Evolutionary conservation across 1,140 invertebrate genomes (phyloP).

Genomic region (Ptiloglossa arizonensis): DNA sequence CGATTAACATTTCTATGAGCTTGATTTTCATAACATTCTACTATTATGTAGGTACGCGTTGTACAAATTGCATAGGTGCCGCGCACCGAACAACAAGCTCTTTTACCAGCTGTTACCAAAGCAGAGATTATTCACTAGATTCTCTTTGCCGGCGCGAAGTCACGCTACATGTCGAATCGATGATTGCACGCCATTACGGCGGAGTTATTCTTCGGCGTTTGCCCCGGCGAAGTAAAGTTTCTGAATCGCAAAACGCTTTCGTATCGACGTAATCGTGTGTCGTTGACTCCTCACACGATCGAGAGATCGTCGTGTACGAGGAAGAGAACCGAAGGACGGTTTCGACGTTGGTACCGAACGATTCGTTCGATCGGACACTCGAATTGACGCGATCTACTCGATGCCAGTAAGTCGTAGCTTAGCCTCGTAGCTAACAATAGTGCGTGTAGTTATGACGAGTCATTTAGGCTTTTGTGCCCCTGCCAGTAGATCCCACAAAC

Average conservation of each 20-base stretch:
- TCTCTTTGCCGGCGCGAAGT: background rate
- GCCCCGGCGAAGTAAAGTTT: too few relatives aligned
- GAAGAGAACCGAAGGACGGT: conserved; percentile 35
- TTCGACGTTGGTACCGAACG: conserved; percentile 36
- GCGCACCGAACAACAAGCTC: too few relatives aligned
- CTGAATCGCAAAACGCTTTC: background rate
- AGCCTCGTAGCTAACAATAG: conserved; percentile 3
- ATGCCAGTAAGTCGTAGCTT: conserved; percentile 41
- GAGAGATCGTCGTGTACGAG: conserved; percentile 36
- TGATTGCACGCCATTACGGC: too few relatives aligned
- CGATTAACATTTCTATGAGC: too few relatives aligned
- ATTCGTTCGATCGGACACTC: conserved; percentile 46
- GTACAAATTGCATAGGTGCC: too few relatives aligned
- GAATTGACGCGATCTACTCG: conserved; percentile 41
- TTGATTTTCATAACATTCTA: too few relatives aligned
- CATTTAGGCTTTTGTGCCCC: conserved; percentile 56
- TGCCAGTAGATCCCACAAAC: conserved; percentile 33
- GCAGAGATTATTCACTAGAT: too few relatives aligned
- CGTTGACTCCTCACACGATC: conserved; percentile 12
- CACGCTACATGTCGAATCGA: background rate
- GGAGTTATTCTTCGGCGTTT: too few relatives aligned
- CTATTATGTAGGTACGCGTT: too few relatives aligned
- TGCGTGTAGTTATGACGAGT: conserved; percentile 63
- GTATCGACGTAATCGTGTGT: conserved; percentile 42
- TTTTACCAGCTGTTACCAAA: too few relatives aligned